Conservation (phyloP, 2,797 vertebrate species). For the Calcarius lapponicus region DNA sequence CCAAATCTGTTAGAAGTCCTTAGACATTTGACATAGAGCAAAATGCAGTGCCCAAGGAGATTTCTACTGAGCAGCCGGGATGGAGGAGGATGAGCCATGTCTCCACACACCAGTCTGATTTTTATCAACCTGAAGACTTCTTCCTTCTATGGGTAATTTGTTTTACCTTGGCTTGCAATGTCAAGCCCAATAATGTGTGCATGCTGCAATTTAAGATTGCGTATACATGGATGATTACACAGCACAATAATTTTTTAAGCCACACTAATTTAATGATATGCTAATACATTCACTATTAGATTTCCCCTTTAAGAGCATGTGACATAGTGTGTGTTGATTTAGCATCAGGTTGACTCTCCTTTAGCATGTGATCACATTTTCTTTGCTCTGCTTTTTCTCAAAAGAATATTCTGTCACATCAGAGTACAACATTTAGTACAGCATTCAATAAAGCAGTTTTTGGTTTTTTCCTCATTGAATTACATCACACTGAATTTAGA, state of each 20-base stretch:
- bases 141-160: not conserved
- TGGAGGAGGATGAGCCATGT: not conserved
- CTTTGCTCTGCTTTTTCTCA: not conserved
- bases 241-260: slow-evolving; percentile 2
- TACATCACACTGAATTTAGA: not conserved
- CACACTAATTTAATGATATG: slow-evolving; percentile 44
- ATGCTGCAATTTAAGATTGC: not conserved
- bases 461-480: not conserved
- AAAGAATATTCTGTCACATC: not conserved
- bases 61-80: not conserved
- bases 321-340: not conserved
- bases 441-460: not conserved
- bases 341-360: not conserved
- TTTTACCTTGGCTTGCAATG: not conserved
- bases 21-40: not conserved
- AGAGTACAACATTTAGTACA: not conserved
- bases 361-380: not conserved
- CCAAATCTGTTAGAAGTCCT: not conserved
- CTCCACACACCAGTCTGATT: not conserved
- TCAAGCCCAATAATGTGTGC: not conserved
- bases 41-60: not conserved
- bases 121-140: not conserved
- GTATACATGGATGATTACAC: slow-evolving; percentile 38
- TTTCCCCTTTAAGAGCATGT: not conserved
- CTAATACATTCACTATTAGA: slow-evolving; percentile 21